Evolutionary conservation across 2,888 invertebrate species (phyloP).

Genomic region (Bellardia bayeri): DNA sequence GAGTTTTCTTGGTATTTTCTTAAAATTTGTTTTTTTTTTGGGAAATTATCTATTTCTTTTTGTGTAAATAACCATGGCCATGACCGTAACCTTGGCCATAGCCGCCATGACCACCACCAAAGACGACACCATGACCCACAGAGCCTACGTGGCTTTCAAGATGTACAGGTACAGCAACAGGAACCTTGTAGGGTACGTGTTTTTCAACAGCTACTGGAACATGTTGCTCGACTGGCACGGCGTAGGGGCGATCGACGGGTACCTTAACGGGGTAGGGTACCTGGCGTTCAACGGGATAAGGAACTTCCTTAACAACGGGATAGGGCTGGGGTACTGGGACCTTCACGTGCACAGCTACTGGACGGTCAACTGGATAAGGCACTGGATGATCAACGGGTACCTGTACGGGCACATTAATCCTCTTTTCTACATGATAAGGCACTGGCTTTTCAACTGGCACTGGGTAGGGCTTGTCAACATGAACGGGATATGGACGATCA

Average conservation of each 20-base stretch:
- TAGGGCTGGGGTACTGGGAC: conserved; percentile 88
- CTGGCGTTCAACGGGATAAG: conserved; percentile 87
- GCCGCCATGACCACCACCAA: conserved; percentile 65
- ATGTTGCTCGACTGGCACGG: conserved; percentile 86
- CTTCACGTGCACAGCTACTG: conserved; percentile 87
- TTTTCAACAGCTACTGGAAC: conserved; percentile 88
- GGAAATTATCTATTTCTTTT: conserved; percentile 80
- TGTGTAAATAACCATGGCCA: conserved; percentile 78
- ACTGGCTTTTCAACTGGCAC: conserved; percentile 82
- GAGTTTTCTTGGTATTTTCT: conserved; percentile 62
- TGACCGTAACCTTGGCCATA: conserved; percentile 59
- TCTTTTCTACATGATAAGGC: conserved; percentile 86
- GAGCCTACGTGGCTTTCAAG: conserved; percentile 80
- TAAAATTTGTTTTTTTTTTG: conserved; percentile 35
- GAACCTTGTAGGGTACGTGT: conserved; percentile 88
- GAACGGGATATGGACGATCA: conserved; percentile 88
- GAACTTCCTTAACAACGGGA: conserved; percentile 86
- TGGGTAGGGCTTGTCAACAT: conserved; percentile 85
- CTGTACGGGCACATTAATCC: conserved; percentile 86
- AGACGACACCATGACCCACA: conserved; percentile 39
- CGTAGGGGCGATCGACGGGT: conserved; percentile 85
- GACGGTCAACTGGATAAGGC: conserved; percentile 88
- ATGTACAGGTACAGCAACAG: conserved; percentile 82
- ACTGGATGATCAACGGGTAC: conserved; percentile 82
- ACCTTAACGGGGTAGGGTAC: conserved; percentile 87